Evolutionary conservation across 2,888 invertebrate genomes (phyloP).

Genomic region (Neoitamus cyanurus): DNA sequence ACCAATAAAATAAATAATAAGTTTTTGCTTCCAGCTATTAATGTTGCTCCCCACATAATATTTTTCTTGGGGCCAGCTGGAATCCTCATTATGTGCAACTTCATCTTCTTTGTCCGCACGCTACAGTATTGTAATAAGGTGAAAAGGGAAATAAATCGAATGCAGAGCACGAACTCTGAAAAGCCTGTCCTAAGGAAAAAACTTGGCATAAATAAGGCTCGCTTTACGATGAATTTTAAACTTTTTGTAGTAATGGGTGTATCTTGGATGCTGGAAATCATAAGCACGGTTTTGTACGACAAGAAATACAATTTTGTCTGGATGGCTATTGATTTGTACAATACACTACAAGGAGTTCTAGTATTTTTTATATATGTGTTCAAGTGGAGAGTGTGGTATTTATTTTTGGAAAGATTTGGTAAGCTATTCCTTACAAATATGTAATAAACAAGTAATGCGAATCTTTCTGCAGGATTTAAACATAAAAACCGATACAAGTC

Average conservation of each 20-base stretch:
- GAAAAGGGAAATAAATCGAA: slow-evolving; percentile 78
- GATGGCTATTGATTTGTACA: slow-evolving; percentile 73
- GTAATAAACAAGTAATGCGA: slow-evolving; percentile 50
- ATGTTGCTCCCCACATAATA: slow-evolving; percentile 66
- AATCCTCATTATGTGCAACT: slow-evolving; percentile 73
- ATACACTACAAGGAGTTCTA: slow-evolving; percentile 77
- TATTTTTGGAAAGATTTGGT: slow-evolving; percentile 71
- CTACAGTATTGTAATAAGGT: slow-evolving; percentile 77
- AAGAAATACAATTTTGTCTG: slow-evolving; percentile 66
- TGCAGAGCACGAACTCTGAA: slow-evolving; percentile 73
- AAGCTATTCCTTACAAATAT: slow-evolving; percentile 53
- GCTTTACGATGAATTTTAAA: slow-evolving; percentile 78
- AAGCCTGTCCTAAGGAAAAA: slow-evolving; percentile 71
- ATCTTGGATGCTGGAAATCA: slow-evolving; percentile 76
- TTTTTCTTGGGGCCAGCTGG: slow-evolving; percentile 77
- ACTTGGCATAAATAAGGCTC: slow-evolving; percentile 76
- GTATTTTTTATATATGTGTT: slow-evolving; percentile 80
- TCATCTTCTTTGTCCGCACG: slow-evolving; percentile 76
- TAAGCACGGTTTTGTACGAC: slow-evolving; percentile 70
- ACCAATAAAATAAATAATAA: not conserved
- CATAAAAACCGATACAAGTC: slow-evolving; percentile 9
- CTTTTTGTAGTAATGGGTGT: slow-evolving; percentile 84
- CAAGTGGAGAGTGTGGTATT: slow-evolving; percentile 74
- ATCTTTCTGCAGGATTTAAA: slow-evolving; percentile 14
- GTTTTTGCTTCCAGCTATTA: slow-evolving; percentile 57